Percentiles rank a stretch among this genome's conserved stretches.
Conservation (phyloP, 2,797 vertebrate species). For the Coendou prehensilis region DNA sequence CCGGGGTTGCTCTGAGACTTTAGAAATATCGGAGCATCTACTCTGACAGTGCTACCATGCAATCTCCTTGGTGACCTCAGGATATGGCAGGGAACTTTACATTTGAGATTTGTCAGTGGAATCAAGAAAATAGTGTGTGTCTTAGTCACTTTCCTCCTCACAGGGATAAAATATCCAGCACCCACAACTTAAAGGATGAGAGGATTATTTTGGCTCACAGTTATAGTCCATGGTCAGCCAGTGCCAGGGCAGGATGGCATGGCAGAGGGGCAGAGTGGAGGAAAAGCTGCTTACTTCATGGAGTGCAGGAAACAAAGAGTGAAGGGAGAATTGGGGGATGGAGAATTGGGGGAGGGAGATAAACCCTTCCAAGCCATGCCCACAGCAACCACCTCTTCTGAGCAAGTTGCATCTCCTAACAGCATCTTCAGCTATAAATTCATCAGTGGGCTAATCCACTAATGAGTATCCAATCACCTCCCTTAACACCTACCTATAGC, state of each 20-base stretch:
- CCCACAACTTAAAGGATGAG: background rate
- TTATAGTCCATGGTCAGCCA: background rate
- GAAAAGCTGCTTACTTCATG: background rate
- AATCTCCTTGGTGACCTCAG: background rate
- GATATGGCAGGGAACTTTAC: background rate
- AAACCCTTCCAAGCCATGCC: too few relatives aligned
- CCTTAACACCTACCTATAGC: background rate
- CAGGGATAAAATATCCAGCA: background rate
- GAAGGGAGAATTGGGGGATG: too few relatives aligned
- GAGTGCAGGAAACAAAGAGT: background rate
- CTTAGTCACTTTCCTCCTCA: background rate
- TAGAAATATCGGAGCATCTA: background rate
- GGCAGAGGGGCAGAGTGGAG: background rate
- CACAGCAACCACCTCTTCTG: background rate
- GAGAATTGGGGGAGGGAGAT: background rate
- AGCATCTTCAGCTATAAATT: background rate
- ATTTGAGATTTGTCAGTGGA: conserved; percentile 3
- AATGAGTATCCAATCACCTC: background rate
- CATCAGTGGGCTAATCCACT: background rate
- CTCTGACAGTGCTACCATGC: background rate
- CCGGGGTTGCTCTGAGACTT: background rate
- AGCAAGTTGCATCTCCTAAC: background rate
- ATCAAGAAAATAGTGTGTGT: background rate
- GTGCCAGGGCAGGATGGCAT: background rate
- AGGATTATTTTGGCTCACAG: background rate